Base-by-base conservation (phyloP, 2,113 vertebrate species). In the Thamnaconus septentrionalis region DNA sequence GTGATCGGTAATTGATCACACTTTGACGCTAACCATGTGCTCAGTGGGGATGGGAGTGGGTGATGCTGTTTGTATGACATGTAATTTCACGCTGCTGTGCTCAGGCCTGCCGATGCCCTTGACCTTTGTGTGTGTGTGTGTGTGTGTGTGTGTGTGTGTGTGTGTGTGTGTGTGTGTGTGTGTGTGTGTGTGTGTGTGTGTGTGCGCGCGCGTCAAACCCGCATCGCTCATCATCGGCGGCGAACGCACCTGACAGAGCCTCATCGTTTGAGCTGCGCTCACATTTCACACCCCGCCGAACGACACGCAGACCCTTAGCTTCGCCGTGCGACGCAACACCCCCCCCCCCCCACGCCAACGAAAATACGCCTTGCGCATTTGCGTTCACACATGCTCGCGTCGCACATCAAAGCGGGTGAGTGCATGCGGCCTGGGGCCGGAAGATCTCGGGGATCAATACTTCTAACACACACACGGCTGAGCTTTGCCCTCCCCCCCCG, bases 11-110 rank as follows among this genome's bases (percentile, higher is more conserved):
- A 74, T 66, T 53, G 64, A 75, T 80, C 10, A 3, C 3, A 55
- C 68, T 56, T 59, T 56, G 66, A 66, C 67, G 69, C 69, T 55
- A 49, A 53, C 50, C 51, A 43, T 5, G 53, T 43, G 56, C 42
- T 51, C 53, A 45, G 48, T 50, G 46, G 44, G 4, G n/a, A 9
- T 41, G 65, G 10, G 50, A 60, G 57, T 67, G 55, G 39, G 59
- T 2, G 47, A 59, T 46, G 53, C 62, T 50, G 41, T 46, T 64
- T 61, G 71, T 55, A 52, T 66, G 53, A 74, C 58, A 73, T 41
- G 65, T 76, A 10, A 79, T 83, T 86, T 83, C 81, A 83, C 65
- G 18, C 66, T 51, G 44, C 60, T 47, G 46, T 53, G 64, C 18
- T 31, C 66, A 12, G 53, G 52, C 53, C 54, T 44, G 53, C 6